Percentiles rank a stretch among this genome's conserved stretches.
phyloP scores from a whole-genome alignment of 1,140 invertebrate species.

The Babylonia areolata region DNA sequence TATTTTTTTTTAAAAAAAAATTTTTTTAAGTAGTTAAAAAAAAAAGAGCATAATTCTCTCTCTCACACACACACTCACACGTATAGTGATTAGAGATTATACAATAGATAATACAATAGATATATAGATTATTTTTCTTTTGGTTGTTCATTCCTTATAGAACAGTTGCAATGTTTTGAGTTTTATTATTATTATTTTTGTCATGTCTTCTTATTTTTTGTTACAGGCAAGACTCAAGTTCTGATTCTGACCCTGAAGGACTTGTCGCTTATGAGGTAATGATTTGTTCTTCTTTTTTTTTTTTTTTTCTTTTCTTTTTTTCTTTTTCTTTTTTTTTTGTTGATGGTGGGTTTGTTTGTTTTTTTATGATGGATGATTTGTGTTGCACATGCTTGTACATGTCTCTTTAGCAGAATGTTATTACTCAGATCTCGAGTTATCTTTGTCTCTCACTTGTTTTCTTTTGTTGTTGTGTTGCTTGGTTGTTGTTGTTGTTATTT shows the following conservation, averaged over 20 bases:
- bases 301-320: neutral
- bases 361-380: neutral
- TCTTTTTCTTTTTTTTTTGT: neutral
- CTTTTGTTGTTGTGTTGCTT: too few relatives aligned
- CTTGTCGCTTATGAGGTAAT: slow-evolving; percentile 29
- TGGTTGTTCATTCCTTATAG: neutral
- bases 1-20: neutral
- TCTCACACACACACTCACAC: too few relatives aligned
- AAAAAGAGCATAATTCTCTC: too few relatives aligned
- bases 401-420: too few relatives aligned
- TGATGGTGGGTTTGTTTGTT: neutral
- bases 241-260: slow-evolving; percentile 22
- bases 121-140: neutral
- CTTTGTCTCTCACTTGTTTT: too few relatives aligned
- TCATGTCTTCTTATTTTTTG: neutral
- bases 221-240: slow-evolving; percentile 14
- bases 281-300: neutral
- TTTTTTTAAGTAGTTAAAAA: neutral
- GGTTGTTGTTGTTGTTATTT: too few relatives aligned
- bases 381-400: neutral
- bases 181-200: neutral
- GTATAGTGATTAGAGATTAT: too few relatives aligned
- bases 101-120: too few relatives aligned
- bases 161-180: neutral
- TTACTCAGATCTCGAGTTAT: too few relatives aligned